Evolutionary conservation across 2,113 vertebrate genomes (phyloP).

Genomic region (Phyllostomus discolor): DNA sequence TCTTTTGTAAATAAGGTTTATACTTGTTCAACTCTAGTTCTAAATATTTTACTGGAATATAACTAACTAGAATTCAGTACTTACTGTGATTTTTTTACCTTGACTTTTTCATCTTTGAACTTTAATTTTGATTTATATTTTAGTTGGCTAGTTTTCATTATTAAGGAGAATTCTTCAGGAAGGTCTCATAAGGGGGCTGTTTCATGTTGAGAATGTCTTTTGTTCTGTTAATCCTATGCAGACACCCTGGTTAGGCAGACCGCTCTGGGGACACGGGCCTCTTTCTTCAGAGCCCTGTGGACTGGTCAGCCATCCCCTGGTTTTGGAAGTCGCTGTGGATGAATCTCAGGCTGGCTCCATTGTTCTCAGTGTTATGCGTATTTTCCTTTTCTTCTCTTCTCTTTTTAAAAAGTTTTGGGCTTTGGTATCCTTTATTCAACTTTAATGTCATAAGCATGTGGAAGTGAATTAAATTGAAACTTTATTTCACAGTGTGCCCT

Average conservation of each 20-base stretch:
- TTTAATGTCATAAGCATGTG: conserved; percentile 1
- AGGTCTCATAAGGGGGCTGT: not conserved
- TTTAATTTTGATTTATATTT: conserved; percentile 21
- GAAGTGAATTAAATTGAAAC: not conserved
- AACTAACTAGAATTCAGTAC: not conserved
- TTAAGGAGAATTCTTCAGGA: not conserved
- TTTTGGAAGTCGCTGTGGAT: not conserved
- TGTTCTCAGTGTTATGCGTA: not conserved
- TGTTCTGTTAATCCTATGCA: not conserved
- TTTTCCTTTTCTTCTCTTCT: not conserved
- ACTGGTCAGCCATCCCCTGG: not conserved
- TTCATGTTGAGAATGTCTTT: not conserved
- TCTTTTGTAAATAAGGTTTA: not conserved
- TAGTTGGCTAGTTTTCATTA: not conserved
- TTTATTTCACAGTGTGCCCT: not conserved
- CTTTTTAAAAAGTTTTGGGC: not conserved
- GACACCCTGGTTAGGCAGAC: not conserved
- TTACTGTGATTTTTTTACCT: not conserved
- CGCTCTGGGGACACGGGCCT: not conserved
- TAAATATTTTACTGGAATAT: not conserved
- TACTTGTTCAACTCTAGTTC: conserved; percentile 7
- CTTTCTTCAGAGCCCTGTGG: not conserved
- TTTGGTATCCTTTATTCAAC: not conserved
- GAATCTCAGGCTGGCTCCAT: not conserved
- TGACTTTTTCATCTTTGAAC: not conserved